Evolutionary conservation across 2,113 vertebrate species (phyloP).

Genomic region (Trachemys scripta): DNA sequence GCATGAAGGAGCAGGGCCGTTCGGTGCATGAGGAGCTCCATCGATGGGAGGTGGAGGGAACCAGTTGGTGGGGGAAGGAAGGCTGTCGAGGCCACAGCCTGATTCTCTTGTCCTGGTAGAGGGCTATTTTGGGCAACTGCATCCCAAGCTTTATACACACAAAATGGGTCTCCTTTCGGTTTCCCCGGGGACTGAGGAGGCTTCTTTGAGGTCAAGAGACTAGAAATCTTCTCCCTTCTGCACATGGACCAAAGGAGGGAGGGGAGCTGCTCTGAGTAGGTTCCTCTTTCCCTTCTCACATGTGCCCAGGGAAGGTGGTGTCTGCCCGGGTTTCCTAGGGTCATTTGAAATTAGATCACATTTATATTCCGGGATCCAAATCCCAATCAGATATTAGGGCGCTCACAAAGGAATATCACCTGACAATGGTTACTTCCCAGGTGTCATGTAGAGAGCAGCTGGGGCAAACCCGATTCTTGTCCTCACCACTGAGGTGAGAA

Average conservation of each 20-base stretch:
- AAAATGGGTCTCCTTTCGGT: accelerated
- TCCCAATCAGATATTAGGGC: neutral
- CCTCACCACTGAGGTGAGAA: neutral
- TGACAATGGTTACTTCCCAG: neutral
- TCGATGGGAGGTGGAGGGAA: neutral
- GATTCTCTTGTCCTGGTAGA: accelerated
- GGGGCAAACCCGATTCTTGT: neutral
- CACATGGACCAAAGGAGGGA: neutral
- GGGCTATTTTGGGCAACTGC: accelerated
- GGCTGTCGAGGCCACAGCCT: accelerated
- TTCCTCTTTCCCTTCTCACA: neutral
- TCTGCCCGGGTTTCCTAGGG: neutral
- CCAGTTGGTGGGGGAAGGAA: neutral
- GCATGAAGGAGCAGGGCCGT: neutral
- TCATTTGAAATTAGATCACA: neutral
- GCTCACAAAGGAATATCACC: neutral
- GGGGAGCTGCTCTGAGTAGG: accelerated
- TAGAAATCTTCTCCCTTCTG: neutral
- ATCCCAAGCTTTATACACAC: neutral
- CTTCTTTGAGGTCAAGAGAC: neutral
- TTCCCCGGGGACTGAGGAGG: neutral
- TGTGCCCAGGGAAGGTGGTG: neutral
- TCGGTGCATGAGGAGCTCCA: too few relatives aligned
- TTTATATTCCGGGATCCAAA: neutral
- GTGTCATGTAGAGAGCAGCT: neutral